phyloP scores from a whole-genome alignment of 2,797 vertebrate genomes.

The Potorous gilbertii region DNA sequence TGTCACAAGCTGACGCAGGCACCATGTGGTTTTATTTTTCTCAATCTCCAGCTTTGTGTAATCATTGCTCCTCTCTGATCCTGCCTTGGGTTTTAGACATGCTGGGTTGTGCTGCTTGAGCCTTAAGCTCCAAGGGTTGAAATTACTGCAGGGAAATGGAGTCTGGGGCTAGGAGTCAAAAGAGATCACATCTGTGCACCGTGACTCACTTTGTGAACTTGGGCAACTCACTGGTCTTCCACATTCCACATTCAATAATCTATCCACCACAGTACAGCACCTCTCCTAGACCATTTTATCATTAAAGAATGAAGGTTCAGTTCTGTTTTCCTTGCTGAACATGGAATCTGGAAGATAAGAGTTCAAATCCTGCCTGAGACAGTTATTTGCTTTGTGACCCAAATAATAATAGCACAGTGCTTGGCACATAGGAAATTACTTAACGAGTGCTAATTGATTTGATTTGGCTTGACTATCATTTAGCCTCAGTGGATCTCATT shows the following conservation, averaged over 20 bases:
- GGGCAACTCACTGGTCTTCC: neutral
- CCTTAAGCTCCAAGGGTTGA: neutral
- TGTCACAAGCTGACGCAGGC: neutral
- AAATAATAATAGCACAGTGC: neutral
- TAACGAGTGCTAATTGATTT: neutral
- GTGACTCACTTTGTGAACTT: conserved; percentile 1
- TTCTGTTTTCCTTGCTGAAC: neutral
- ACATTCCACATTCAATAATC: neutral
- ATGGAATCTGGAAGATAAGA: neutral
- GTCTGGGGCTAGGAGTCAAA: conserved; percentile 7
- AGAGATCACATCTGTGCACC: neutral
- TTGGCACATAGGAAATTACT: neutral
- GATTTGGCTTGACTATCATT: conserved; percentile 1
- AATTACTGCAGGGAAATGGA: conserved; percentile 13
- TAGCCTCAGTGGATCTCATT: conserved; percentile 31
- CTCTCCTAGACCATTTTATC: neutral
- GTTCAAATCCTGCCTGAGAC: neutral
- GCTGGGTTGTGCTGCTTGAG: conserved; percentile 34
- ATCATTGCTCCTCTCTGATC: neutral
- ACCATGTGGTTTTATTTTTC: conserved; percentile 43
- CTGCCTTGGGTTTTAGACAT: conserved; percentile 16
- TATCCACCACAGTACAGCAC: neutral
- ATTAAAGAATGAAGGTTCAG: neutral
- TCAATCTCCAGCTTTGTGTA: conserved; percentile 6
- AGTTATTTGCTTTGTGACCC: neutral